Conservation (phyloP, 2,797 vertebrate genomes). For the Pampus argenteus region DNA sequence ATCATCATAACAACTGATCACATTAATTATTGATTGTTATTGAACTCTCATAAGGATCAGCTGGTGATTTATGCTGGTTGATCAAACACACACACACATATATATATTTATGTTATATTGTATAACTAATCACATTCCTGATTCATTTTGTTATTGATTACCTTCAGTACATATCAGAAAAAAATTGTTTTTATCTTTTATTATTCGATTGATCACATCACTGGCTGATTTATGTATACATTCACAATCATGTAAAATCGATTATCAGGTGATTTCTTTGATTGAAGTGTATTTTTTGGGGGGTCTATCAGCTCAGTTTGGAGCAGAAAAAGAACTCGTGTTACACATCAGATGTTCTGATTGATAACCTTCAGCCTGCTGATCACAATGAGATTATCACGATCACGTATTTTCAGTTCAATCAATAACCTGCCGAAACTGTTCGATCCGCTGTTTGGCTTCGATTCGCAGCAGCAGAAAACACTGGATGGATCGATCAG, state of each 20-base stretch:
- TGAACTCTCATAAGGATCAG: neutral
- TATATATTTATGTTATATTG: neutral
- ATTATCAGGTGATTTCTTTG: constrained; percentile 4
- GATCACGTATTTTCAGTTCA: neutral
- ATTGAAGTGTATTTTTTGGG: too few relatives aligned
- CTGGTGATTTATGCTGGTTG: too few relatives aligned
- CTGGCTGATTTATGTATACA: neutral
- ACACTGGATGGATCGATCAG: constrained; percentile 18
- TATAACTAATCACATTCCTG: neutral
- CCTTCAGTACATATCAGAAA: neutral
- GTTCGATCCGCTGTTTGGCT: neutral
- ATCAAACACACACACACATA: too few relatives aligned
- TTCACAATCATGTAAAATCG: neutral
- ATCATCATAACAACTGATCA: constrained; percentile 4
- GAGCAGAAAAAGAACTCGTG: neutral
- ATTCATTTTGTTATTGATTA: neutral
- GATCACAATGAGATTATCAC: neutral
- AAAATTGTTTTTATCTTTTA: neutral
- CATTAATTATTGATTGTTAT: constrained; percentile 13
- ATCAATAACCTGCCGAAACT: neutral
- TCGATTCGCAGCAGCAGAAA: neutral
- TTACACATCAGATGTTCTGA: neutral
- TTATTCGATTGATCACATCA: neutral
- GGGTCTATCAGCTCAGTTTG: neutral
- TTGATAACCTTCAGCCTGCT: constrained; percentile 20